Conservation (phyloP, 2,113 vertebrate species). For the Otus sunia region DNA sequence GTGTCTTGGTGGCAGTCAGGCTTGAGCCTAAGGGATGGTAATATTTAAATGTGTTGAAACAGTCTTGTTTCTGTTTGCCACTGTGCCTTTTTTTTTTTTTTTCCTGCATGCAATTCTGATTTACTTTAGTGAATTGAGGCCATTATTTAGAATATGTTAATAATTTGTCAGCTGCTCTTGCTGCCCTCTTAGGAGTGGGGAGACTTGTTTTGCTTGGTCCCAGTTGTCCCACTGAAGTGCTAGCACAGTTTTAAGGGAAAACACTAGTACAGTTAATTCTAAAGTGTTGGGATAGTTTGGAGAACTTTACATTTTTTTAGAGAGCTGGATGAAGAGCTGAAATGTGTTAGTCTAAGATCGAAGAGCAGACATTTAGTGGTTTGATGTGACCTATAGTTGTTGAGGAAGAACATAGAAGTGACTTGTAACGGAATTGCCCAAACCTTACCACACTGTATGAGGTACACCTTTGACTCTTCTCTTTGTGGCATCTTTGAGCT, state of each 20-base stretch:
- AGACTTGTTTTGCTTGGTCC: neutral
- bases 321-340: neutral
- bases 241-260: neutral
- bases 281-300: neutral
- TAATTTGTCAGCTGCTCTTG: neutral
- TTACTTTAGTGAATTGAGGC: neutral
- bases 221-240: neutral
- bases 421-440: neutral
- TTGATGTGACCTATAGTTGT: neutral
- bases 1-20: neutral
- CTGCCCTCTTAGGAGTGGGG: neutral
- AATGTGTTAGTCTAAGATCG: neutral
- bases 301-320: neutral
- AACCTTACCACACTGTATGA: neutral
- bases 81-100: neutral
- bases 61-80: neutral
- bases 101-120: neutral
- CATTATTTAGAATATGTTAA: constrained; percentile 19
- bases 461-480: neutral
- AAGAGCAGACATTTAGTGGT: neutral
- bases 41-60: neutral
- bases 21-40: neutral
- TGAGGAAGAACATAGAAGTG: neutral
- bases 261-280: neutral
- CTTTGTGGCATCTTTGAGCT: neutral